phyloP scores from a whole-genome alignment of 2,888 invertebrate genomes.

The Parnassius smintheus region DNA sequence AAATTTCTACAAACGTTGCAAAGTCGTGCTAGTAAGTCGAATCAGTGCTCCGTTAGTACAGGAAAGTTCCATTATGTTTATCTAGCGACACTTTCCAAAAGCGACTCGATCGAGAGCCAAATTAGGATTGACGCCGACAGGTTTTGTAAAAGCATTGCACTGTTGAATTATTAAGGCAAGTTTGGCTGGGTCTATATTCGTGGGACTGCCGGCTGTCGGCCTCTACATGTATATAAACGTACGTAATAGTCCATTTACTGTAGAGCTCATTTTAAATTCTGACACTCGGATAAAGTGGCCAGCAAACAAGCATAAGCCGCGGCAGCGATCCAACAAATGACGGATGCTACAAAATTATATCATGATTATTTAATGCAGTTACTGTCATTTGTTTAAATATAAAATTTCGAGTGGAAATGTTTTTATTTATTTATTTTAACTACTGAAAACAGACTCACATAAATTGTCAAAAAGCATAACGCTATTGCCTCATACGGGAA shows the following conservation, averaged over 20 bases:
- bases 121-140: conserved; percentile 80
- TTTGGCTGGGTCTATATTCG: conserved; percentile 73
- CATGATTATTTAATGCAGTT: conserved; percentile 32
- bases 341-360: conserved; percentile 27
- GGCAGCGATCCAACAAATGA: conserved; percentile 46
- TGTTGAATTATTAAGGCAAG: conserved; percentile 80
- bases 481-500: too few relatives aligned
- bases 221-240: conserved; percentile 44
- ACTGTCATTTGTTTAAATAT: conserved; percentile 20
- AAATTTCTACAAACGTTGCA: background rate
- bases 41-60: conserved; percentile 45
- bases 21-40: conserved; percentile 18
- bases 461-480: too few relatives aligned
- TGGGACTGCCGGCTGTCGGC: conserved; percentile 57
- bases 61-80: conserved; percentile 74
- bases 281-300: conserved; percentile 71
- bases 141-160: conserved; percentile 81
- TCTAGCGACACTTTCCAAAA: conserved; percentile 76
- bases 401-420: too few relatives aligned
- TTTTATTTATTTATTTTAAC: too few relatives aligned
- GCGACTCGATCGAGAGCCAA: conserved; percentile 74
- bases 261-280: conserved; percentile 74
- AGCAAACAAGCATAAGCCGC: conserved; percentile 59
- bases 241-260: conserved; percentile 64
- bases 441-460: too few relatives aligned